Evolutionary conservation across 2,113 vertebrate genomes (phyloP).

Genomic region (Mixornis gularis): DNA sequence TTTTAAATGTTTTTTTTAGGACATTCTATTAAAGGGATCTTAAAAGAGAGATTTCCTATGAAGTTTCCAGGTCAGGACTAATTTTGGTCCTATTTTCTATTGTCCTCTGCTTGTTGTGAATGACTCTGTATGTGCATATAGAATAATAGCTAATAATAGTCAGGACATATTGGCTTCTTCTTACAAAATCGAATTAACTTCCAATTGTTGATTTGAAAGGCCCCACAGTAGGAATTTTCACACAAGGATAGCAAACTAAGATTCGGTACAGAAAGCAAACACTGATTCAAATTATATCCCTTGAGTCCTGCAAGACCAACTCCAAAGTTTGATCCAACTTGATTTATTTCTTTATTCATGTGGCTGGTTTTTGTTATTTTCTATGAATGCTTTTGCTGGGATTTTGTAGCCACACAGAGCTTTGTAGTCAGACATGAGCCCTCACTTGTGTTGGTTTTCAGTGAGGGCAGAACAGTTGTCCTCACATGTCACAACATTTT

Average conservation of each 20-base stretch:
- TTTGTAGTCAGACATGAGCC: neutral
- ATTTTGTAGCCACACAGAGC: fast-evolving
- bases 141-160: neutral
- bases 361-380: neutral
- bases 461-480: neutral
- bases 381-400: neutral
- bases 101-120: neutral
- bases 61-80: neutral
- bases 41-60: neutral
- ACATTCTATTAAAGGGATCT: neutral
- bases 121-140: neutral
- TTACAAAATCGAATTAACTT: neutral
- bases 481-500: neutral
- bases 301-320: neutral
- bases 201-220: neutral
- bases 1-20: neutral
- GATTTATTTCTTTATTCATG: neutral
- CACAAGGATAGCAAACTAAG: neutral
- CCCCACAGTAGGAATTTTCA: neutral
- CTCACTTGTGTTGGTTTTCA: neutral
- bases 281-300: fast-evolving
- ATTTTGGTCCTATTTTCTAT: neutral
- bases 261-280: neutral
- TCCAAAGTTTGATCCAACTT: neutral
- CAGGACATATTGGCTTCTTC: neutral